phyloP scores from a whole-genome alignment of 2,888 invertebrate species.

The Epirrhoe tristata region DNA sequence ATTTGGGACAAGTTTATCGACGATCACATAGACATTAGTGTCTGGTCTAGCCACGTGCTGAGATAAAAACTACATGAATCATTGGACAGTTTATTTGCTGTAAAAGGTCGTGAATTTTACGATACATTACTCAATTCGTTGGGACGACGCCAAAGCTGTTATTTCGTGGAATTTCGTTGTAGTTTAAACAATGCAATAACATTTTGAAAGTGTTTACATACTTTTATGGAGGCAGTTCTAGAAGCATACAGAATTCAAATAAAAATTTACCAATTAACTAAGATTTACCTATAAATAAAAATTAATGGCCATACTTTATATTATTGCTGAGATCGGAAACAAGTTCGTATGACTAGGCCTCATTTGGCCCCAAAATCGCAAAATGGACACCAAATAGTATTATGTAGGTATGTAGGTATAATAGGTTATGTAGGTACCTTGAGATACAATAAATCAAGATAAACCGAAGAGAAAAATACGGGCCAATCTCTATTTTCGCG shows the following conservation, averaged over 20 bases:
- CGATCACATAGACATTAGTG: constrained; percentile 23
- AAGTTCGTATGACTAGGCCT: constrained; percentile 3
- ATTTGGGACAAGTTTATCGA: constrained; percentile 8
- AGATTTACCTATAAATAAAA: not conserved
- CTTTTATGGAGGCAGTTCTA: not conserved
- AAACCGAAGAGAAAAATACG: constrained; percentile 24
- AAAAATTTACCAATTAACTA: too few relatives aligned
- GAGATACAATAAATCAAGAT: constrained; percentile 26
- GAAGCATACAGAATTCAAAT: not conserved
- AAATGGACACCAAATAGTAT: constrained; percentile 1
- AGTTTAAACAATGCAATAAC: constrained; percentile 1
- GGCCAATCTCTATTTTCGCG: constrained; percentile 25
- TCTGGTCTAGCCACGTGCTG: constrained; percentile 40
- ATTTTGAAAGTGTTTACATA: not conserved
- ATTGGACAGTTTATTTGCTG: constrained; percentile 33
- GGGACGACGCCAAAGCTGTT: constrained; percentile 30
- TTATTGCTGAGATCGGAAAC: not conserved
- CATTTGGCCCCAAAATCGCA: constrained; percentile 11
- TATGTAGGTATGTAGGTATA: too few relatives aligned
- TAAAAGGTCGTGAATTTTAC: constrained; percentile 28
- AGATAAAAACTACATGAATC: constrained; percentile 37
- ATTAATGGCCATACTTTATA: not conserved
- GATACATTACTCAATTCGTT: constrained; percentile 23
- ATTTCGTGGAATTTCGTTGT: constrained; percentile 14
- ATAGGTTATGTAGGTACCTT: too few relatives aligned